phyloP scores from a whole-genome alignment of 2,888 invertebrate species.

The Phortica magna region DNA sequence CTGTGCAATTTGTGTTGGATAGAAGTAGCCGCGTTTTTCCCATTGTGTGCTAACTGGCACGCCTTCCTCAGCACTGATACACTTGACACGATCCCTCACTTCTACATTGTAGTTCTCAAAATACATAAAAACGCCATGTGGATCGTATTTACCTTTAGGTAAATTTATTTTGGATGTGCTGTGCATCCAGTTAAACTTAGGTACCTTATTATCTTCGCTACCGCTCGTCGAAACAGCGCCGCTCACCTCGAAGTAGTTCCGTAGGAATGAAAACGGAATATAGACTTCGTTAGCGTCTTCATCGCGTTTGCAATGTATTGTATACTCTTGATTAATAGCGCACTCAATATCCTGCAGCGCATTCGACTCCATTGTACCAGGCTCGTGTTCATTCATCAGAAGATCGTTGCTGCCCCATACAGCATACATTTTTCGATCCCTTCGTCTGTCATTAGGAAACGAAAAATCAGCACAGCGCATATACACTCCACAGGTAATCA shows the following conservation, averaged over 20 bases:
- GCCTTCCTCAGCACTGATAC: conserved; percentile 95
- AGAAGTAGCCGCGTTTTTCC: conserved; percentile 96
- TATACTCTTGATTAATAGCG: conserved; percentile 92
- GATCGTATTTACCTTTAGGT: conserved; percentile 92
- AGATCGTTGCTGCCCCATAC: conserved; percentile 48
- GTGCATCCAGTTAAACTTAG: conserved; percentile 96
- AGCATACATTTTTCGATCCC: conserved; percentile 65
- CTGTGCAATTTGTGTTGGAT: conserved; percentile 99
- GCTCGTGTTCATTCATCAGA: conserved; percentile 43
- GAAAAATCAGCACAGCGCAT: conserved; percentile 85
- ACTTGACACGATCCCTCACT: conserved; percentile 94
- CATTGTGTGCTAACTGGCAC: conserved; percentile 98
- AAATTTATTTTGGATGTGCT: conserved; percentile 94
- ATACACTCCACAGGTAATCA: conserved; percentile 86
- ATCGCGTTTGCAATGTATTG: conserved; percentile 87
- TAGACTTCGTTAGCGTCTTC: conserved; percentile 87
- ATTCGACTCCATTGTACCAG: conserved; percentile 10
- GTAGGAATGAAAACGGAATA: conserved; percentile 94
- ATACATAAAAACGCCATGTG: conserved; percentile 94
- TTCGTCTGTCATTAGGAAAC: conserved; percentile 71
- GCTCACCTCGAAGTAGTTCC: conserved; percentile 96
- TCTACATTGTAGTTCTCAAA: conserved; percentile 99
- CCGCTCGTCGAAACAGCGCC: conserved; percentile 83
- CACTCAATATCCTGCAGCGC: conserved; percentile 86
- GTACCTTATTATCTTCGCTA: conserved; percentile 75